These are phyloP conservation scores for Rhinolophus sinicus DNA, from an alignment of 2,113 vertebrate species.

Conservation along the genomic window DNA sequence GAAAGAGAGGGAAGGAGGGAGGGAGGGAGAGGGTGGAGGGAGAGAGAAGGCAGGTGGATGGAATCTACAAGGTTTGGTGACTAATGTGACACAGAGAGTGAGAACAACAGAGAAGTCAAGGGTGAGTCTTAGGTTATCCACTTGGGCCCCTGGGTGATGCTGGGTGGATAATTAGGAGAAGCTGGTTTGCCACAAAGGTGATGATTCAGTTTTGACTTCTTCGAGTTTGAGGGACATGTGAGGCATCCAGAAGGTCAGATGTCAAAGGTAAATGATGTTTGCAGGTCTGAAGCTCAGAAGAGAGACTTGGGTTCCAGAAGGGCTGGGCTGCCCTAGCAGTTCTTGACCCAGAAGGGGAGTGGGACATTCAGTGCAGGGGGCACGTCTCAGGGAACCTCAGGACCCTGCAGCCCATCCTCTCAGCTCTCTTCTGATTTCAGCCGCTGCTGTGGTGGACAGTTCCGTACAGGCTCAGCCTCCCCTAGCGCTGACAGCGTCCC, in stretches of 20 bases:
- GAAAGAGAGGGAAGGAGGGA: accelerated
- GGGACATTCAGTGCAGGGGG: accelerated
- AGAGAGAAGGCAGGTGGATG: neutral
- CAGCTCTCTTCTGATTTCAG: accelerated
- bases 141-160: neutral
- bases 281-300: neutral
- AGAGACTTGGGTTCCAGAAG: neutral
- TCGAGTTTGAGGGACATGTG: neutral
- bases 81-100: neutral
- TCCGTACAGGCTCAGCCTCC: too few species aligned
- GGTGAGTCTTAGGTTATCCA: neutral
- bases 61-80: neutral
- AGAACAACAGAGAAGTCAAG: neutral
- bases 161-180: neutral
- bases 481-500: too few species aligned
- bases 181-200: neutral
- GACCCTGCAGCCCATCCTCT: neutral
- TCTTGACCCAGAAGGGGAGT: neutral
- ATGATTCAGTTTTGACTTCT: neutral
- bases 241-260: neutral
- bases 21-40: neutral
- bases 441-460: neutral
- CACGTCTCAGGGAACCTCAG: neutral
- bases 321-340: neutral
- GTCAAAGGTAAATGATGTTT: neutral